Percentiles rank a stretch among this genome's conserved stretches.
Conservation (phyloP, 1,140 invertebrate genomes). For the Drosophila chauvacae region DNA sequence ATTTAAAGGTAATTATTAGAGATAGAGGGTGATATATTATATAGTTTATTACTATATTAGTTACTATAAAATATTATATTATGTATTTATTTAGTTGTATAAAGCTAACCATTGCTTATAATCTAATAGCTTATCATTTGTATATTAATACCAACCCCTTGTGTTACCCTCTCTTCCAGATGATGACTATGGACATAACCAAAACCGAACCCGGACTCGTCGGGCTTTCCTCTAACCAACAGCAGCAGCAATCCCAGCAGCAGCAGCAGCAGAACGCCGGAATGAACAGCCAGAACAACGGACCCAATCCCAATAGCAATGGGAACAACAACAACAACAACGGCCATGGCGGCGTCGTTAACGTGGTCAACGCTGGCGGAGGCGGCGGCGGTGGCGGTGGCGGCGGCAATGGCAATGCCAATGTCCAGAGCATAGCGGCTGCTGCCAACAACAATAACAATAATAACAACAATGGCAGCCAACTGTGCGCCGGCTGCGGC, state of each 20-base stretch:
- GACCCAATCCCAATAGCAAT: constrained; percentile 64
- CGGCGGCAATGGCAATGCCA: constrained; percentile 62
- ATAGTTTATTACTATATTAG: too few species aligned
- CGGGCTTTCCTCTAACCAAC: constrained; percentile 80
- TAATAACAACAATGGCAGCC: constrained; percentile 86
- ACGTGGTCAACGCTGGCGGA: constrained; percentile 46
- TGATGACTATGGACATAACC: constrained; percentile 91
- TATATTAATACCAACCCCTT: not conserved
- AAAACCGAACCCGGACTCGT: constrained; percentile 86
- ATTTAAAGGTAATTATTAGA: too few species aligned
- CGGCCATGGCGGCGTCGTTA: constrained; percentile 30
- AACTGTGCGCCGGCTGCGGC: constrained; percentile 93
- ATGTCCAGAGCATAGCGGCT: constrained; percentile 71
- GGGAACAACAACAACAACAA: constrained; percentile 63
- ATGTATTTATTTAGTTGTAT: too few species aligned
- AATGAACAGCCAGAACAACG: constrained; percentile 83
- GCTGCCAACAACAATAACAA: constrained; percentile 76
- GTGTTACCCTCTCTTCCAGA: constrained; percentile 57
- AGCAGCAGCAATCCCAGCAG: constrained; percentile 58
- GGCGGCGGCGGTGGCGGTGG: constrained; percentile 22
- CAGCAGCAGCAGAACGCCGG: constrained; percentile 79
- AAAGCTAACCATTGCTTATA: too few species aligned
- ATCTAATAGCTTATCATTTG: not conserved
- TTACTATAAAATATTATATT: too few species aligned
- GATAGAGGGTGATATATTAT: too few species aligned